phyloP scores from a whole-genome alignment of 1,140 invertebrate species.

The Brachionus rubens region DNA sequence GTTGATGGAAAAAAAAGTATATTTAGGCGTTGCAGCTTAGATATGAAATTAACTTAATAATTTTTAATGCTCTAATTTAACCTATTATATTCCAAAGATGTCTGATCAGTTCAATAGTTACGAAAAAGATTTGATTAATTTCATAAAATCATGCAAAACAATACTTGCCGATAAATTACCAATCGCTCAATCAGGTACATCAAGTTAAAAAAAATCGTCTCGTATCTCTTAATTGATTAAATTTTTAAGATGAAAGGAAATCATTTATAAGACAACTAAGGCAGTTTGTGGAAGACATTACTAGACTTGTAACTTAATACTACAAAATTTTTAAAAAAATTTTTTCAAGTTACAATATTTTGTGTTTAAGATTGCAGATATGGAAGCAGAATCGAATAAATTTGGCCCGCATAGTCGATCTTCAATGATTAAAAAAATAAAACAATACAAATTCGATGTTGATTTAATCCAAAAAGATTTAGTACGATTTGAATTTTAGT shows the following conservation, averaged over 20 bases:
- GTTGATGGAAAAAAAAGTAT: too few relatives aligned
- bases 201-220: neutral
- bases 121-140: constrained; percentile 28
- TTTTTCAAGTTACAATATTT: too few relatives aligned
- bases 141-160: constrained; percentile 28
- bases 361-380: constrained; percentile 41
- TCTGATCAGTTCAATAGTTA: constrained; percentile 4
- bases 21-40: constrained; percentile 12
- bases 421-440: constrained; percentile 25
- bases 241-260: constrained; percentile 26
- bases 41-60: neutral
- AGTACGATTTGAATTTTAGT: neutral
- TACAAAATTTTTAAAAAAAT: neutral
- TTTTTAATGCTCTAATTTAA: too few relatives aligned
- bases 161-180: constrained; percentile 32
- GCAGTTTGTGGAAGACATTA: neutral
- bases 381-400: constrained; percentile 24
- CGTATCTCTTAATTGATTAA: neutral
- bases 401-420: constrained; percentile 21
- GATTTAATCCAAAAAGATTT: constrained; percentile 39
- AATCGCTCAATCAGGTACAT: constrained; percentile 8
- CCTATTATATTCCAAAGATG: neutral
- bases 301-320: neutral
- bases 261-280: constrained; percentile 22
- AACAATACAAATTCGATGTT: constrained; percentile 38